Conservation (phyloP, 1,140 invertebrate species). For the Neoseiulus cucumeris region DNA sequence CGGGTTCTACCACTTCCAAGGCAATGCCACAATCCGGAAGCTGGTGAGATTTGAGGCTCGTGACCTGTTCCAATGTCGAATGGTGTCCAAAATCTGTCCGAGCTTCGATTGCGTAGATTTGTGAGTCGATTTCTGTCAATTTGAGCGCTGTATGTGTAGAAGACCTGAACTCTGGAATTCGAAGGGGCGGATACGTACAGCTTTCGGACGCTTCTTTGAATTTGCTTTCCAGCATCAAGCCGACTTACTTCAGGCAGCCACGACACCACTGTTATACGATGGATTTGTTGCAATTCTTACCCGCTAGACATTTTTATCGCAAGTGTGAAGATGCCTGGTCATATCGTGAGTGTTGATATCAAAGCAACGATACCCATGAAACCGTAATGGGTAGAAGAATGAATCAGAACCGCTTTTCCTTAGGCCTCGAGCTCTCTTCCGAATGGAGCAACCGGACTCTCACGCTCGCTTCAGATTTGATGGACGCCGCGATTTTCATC, state of each 20-base stretch:
- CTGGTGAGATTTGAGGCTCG: background rate
- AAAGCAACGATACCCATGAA: too few species aligned
- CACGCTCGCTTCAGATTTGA: background rate
- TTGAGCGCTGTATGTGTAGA: background rate
- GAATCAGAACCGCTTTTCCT: too few species aligned
- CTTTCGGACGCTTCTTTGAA: background rate
- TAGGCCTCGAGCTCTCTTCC: background rate
- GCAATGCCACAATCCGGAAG: background rate
- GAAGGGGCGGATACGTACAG: background rate
- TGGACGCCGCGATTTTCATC: background rate
- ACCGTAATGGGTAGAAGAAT: too few species aligned
- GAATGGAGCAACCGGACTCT: background rate
- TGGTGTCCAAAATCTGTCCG: background rate
- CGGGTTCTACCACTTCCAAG: conserved; percentile 1
- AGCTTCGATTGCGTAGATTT: conserved; percentile 3
- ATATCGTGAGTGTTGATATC: background rate
- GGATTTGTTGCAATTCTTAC: background rate
- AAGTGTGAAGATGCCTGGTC: background rate
- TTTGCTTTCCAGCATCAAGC: background rate
- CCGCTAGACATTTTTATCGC: background rate
- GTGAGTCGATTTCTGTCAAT: background rate
- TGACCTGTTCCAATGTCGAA: background rate
- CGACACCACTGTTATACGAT: background rate
- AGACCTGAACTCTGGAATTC: background rate
- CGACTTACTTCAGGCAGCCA: background rate